A percentile compares a stretch with the other conserved stretches of the same genome.
Conservation (phyloP, 2,888 invertebrate species). For the Drosophila borborema region DNA sequence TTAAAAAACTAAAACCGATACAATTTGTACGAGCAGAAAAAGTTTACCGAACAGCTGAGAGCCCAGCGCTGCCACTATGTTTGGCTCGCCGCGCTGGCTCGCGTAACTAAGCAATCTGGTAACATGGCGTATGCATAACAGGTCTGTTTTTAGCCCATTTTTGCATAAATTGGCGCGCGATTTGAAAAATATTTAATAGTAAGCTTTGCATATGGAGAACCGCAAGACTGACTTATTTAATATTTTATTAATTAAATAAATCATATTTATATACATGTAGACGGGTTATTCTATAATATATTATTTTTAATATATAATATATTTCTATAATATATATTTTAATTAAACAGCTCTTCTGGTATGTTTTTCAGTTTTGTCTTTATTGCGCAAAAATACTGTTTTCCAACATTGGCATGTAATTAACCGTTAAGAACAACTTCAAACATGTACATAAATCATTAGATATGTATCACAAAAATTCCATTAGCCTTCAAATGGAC, state of each 20-base stretch:
- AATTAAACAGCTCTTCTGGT: too few species aligned
- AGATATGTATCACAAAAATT: constrained; percentile 68
- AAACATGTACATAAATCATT: constrained; percentile 48
- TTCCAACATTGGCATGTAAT: constrained; percentile 32
- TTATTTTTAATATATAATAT: too few species aligned
- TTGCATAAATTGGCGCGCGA: not conserved
- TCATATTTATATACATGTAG: too few species aligned
- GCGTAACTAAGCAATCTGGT: not conserved
- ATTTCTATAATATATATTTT: too few species aligned
- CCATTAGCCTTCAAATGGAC: constrained; percentile 49
- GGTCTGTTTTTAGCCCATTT: not conserved
- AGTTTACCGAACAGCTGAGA: constrained; percentile 42
- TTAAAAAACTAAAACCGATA: constrained; percentile 1
- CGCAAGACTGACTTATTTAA: too few species aligned
- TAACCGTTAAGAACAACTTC: constrained; percentile 34
- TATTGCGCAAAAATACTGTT: constrained; percentile 69
- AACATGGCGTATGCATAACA: constrained; percentile 1
- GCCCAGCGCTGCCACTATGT: constrained; percentile 24
- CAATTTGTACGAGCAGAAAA: constrained; percentile 18
- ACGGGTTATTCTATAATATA: too few species aligned
- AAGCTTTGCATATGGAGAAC: not conserved
- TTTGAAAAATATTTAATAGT: not conserved
- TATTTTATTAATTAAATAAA: too few species aligned
- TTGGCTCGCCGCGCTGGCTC: not conserved
- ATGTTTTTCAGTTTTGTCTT: constrained; percentile 40